These are phyloP conservation scores for Drosophila cognata DNA, from an alignment of 2,888 invertebrate species.

Conservation along the genomic window DNA sequence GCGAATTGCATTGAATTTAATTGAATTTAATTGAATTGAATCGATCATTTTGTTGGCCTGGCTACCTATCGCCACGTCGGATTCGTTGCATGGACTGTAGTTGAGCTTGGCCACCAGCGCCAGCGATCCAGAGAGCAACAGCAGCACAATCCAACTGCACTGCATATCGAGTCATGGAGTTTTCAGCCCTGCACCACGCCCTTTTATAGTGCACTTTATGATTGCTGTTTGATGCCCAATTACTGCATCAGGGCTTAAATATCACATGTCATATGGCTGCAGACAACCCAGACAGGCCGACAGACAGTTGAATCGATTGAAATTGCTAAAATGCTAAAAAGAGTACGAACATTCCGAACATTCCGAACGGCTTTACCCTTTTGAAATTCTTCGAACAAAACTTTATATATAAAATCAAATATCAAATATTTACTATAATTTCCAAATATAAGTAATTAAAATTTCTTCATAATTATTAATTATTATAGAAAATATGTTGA, in stretches of 20 bases:
- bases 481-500: background rate
- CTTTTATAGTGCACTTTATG: constrained; percentile 57
- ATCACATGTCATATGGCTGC: constrained; percentile 69
- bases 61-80: constrained; percentile 78
- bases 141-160: constrained; percentile 7
- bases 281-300: constrained; percentile 16
- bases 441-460: background rate
- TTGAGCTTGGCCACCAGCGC: constrained; percentile 21
- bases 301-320: background rate
- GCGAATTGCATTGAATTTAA: constrained; percentile 7
- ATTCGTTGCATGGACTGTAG: constrained; percentile 61
- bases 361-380: background rate
- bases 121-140: constrained; percentile 13
- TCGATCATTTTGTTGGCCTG: constrained; percentile 11
- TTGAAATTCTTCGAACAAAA: background rate
- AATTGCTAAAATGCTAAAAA: background rate
- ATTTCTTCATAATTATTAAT: too few species aligned
- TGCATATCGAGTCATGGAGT: constrained; percentile 19
- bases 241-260: constrained; percentile 76
- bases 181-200: constrained; percentile 5
- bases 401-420: background rate
- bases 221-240: constrained; percentile 71
- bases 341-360: background rate
- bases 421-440: background rate
- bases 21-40: constrained; percentile 2